A percentile compares a stretch with the other conserved stretches of the same genome.
These are phyloP conservation scores for Saccostrea echinata DNA, from an alignment of 1,140 invertebrate species.

Conservation along the genomic window DNA sequence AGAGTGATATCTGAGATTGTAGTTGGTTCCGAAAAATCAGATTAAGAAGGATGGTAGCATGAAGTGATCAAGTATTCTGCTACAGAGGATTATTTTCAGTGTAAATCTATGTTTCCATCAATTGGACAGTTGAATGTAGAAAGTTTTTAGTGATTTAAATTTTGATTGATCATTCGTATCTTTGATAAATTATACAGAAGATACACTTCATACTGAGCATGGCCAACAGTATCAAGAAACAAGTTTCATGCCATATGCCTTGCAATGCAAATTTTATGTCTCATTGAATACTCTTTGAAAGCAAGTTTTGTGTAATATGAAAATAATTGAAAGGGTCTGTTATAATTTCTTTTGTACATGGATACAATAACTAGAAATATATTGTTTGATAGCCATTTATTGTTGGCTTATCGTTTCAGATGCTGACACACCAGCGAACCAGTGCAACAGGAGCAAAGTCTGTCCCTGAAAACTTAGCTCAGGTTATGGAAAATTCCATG, in stretches of 20 bases:
- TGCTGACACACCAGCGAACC: background rate
- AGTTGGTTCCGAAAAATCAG: background rate
- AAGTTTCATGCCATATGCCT: constrained; percentile 19
- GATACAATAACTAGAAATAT: constrained; percentile 14
- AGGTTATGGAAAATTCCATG: constrained; percentile 12
- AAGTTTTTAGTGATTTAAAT: background rate
- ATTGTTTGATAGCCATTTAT: constrained; percentile 9
- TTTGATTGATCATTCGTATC: background rate
- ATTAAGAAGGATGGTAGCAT: background rate
- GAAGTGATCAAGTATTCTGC: background rate
- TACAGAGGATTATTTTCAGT: background rate
- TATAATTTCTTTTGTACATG: constrained; percentile 16
- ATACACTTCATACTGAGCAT: background rate
- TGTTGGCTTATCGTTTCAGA: background rate
- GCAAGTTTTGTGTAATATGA: constrained; percentile 12
- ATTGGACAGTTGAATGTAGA: background rate
- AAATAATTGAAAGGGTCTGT: constrained; percentile 23
- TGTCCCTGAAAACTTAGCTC: constrained; percentile 17
- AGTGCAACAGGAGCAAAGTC: constrained; percentile 1
- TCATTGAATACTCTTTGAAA: constrained; percentile 16
- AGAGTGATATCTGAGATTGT: background rate
- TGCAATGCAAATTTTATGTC: background rate
- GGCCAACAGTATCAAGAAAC: background rate
- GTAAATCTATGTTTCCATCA: background rate
- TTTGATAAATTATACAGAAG: background rate